Base-by-base conservation (phyloP, 2,888 invertebrate species). In the Macaria notata region DNA sequence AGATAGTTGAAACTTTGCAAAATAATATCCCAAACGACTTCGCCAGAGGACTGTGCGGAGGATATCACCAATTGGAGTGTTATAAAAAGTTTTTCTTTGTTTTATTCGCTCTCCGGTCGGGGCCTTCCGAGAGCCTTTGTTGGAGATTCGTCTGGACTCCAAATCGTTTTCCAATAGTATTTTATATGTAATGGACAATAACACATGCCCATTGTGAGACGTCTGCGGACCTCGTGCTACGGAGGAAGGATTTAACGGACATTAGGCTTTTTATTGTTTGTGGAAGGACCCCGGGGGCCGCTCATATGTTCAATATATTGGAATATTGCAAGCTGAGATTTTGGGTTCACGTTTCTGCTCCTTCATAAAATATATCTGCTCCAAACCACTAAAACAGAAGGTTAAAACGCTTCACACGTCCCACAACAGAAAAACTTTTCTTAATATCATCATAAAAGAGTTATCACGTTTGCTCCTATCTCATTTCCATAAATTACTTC, bases 141-240 rank as follows among this genome's bases (percentile, higher is more conserved):
- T 68, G 66, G 69, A 73, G 73, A 70, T 70, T 65, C 77, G 79
- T 79, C 81, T 79, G 79, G 81, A 77, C 75, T 73, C 71, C 73
- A 79, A 87, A 88, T 88, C 83, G 88, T 87, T 88, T 88, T 86
- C 87, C 86, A 73, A 88, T 88, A 88, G 75, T 79, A 81, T 82
- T 85, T 79, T 83, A 79, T 84, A 77, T 79, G 81, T 84, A 83
- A 85, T 82, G 83, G 83, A 83, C 80, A 84, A 84, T 86, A 83
- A 86, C 83, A 82, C 78, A 80, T 74, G 81, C 70, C 74, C 73
- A 71, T 76, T 73, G 71, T 67, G 70, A 63, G 71, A 71, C 66
- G 65, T 68, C 65, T 68, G 66, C 66, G 67, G 70, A 73, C 63
- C 72, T 69, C 61, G 55, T 55, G 59, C 61, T 71, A 65, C 66